Percentiles rank a stretch among this genome's conserved stretches.
Conservation (phyloP, 92 coral and sea anemone genomes). For the Siderastrea radians region DNA sequence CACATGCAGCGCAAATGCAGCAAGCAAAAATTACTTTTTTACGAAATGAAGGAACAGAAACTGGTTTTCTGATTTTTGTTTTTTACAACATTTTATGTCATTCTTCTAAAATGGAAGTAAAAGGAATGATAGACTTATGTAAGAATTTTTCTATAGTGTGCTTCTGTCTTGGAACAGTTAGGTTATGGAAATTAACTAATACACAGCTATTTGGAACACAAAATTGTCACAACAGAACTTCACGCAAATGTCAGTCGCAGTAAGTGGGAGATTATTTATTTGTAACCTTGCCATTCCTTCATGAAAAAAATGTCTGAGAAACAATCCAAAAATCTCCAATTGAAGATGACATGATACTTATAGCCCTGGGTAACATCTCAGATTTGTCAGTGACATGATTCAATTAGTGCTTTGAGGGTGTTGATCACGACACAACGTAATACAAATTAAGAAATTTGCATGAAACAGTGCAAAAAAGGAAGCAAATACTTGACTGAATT, state of each 20-base stretch:
- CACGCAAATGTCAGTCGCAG: neutral
- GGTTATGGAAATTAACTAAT: neutral
- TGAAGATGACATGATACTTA: too few species aligned
- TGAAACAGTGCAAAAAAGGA: too few species aligned
- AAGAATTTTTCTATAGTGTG: conserved; percentile 7
- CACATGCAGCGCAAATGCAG: neutral
- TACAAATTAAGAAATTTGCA: too few species aligned
- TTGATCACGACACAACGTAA: too few species aligned
- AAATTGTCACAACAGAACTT: neutral
- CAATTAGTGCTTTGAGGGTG: too few species aligned
- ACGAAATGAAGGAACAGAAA: conserved; percentile 41
- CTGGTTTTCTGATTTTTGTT: conserved; percentile 50
- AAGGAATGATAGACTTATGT: neutral
- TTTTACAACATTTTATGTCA: conserved; percentile 30
- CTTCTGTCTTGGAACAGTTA: neutral
- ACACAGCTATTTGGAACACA: neutral
- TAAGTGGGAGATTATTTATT: neutral
- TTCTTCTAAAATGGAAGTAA: conserved; percentile 6
- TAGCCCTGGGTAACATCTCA: too few species aligned
- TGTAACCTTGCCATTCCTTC: too few species aligned
- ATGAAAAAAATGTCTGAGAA: too few species aligned
- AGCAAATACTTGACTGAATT: too few species aligned
- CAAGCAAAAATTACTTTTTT: conserved; percentile 4
- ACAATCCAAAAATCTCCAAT: too few species aligned
- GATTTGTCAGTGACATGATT: too few species aligned